Percentiles rank a stretch among this genome's conserved stretches.
Conservation (phyloP, 2,888 invertebrate genomes). For the Galerucella pusilla region DNA sequence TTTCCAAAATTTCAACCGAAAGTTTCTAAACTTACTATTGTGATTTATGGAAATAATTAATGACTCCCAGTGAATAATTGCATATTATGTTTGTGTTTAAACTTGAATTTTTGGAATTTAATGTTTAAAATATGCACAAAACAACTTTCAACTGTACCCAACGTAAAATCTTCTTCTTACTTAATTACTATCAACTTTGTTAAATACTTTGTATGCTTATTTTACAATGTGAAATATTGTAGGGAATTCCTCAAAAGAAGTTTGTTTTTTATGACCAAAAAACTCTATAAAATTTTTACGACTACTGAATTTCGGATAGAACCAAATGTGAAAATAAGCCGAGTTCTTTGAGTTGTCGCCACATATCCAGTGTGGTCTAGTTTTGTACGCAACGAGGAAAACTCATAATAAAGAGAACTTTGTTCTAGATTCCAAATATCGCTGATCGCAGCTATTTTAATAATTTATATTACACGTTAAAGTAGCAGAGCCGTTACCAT, state of each 20-base stretch:
- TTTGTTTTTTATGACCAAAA: conserved; percentile 4
- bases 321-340: conserved; percentile 27
- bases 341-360: conserved; percentile 19
- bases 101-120: neutral
- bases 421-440: conserved; percentile 5
- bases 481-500: neutral
- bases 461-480: neutral
- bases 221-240: neutral
- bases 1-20: conserved; percentile 7
- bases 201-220: neutral
- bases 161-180: too few species aligned
- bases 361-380: conserved; percentile 16
- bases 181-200: neutral
- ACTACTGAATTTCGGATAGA: conserved; percentile 26
- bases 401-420: conserved; percentile 13
- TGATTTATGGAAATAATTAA: conserved; percentile 4
- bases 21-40: neutral
- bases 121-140: neutral
- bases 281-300: conserved; percentile 26
- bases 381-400: neutral
- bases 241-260: neutral
- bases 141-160: neutral
- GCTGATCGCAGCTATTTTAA: neutral
- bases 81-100: neutral
- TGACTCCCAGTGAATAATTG: neutral